Conservation (phyloP, 2,888 invertebrate species). For the Drosophila mulleri region DNA sequence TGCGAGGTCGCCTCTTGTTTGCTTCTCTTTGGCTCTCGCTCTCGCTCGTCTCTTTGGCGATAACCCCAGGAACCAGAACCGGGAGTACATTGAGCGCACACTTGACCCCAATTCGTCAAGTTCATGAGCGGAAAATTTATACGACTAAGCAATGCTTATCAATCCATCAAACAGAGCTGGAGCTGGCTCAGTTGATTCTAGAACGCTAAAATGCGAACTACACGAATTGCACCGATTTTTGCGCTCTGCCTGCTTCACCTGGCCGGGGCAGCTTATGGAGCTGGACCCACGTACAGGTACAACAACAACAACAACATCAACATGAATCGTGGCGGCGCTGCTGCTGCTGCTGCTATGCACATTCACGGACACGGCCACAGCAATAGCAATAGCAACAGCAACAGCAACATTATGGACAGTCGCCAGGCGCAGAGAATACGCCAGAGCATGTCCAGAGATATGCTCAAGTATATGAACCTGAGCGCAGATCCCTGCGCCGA, state of each 20-base stretch:
- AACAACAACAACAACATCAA: conserved; percentile 14
- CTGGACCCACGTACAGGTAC: conserved; percentile 5
- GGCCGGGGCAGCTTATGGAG: background rate
- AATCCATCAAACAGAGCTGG: background rate
- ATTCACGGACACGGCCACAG: conserved; percentile 3
- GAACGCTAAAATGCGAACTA: conserved; percentile 58
- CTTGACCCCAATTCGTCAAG: conserved; percentile 69
- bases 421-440: conserved; percentile 51
- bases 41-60: conserved; percentile 33
- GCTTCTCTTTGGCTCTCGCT: conserved; percentile 32
- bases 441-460: conserved; percentile 46
- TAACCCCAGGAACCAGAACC: conserved; percentile 47
- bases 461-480: conserved; percentile 74
- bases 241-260: conserved; percentile 16
- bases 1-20: conserved; percentile 49
- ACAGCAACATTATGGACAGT: conserved; percentile 23
- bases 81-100: conserved; percentile 40
- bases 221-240: conserved; percentile 25
- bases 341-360: conserved; percentile 4
- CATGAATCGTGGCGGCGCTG: conserved; percentile 33
- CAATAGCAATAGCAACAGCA: conserved; percentile 12
- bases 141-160: conserved; percentile 50
- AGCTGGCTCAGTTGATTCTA: conserved; percentile 50
- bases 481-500: conserved; percentile 79
- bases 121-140: conserved; percentile 59